Base-by-base conservation (phyloP, 2,888 invertebrate species). In the Orchesella flavescens region DNA sequence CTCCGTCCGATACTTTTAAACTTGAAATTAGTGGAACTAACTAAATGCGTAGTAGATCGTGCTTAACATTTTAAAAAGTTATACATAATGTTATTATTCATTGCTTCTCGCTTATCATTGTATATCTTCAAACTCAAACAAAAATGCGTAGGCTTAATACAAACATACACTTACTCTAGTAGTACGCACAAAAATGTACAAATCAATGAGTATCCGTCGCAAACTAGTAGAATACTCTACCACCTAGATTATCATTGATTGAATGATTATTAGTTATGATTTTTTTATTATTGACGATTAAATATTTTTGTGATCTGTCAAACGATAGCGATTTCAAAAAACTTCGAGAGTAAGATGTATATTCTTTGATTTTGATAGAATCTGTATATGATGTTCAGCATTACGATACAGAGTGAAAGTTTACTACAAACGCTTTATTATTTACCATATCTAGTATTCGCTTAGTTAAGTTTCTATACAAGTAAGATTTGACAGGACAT, bases 131-230 rank as follows among this genome's bases (percentile, higher is more conserved):
- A 65, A 69, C 69, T 24, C 24, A 80, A 73, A 10, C 5, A 57
- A 78, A 80, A 73, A 55, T 80, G 79, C 79, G 79, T 57, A 80
- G 65, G 49, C 79, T 80, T 80, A 80, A 72, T 34, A 34, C 34
- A 34, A 34, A 34, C 34, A 79, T 73, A 65, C 66, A 73, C 24
- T 72, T 65, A 19, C 49, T 73, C 59, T 73, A 13, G 13, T 43
- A 68, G 10, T 21, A 80, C 68, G 49, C 77, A 34, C 46, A 69
- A 61, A 43, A 65, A 63, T 65, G 53, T 73, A 80, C 65, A 80
- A 66, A 73, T 66, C 66, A 80, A 61, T 80, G 79, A 80, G 79
- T 80, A 80, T 80, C 79, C 79, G 53, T 63, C 72, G 73, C 53
- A 73, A 79, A 80, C 44, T 79, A 19, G 23, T 74, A 44, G 10